phyloP scores from a whole-genome alignment of 2,797 vertebrate genomes.

The Lateolabrax maculatus region DNA sequence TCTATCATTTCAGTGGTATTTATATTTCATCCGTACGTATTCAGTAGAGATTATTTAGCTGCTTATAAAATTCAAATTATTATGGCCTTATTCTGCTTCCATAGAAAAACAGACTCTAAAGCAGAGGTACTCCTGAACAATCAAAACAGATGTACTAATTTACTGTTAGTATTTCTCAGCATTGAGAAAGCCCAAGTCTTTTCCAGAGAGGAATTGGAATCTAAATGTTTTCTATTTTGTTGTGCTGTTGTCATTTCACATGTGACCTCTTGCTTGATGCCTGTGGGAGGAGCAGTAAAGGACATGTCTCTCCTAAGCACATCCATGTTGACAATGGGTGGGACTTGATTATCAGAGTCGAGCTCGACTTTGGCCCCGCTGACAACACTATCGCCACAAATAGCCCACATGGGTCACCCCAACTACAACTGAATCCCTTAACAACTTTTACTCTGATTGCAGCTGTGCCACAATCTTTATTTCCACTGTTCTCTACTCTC shows the following conservation, averaged over 20 bases:
- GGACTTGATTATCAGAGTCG: conserved; percentile 34
- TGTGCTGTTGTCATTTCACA: conserved; percentile 12
- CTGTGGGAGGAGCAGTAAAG: conserved; percentile 15
- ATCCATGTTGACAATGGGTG: conserved; percentile 47
- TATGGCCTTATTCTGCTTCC: background rate
- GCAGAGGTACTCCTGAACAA: background rate
- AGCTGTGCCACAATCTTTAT: conserved; percentile 70
- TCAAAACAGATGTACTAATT: conserved; percentile 21
- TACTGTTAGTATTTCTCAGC: conserved; percentile 10
- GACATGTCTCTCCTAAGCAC: conserved; percentile 29
- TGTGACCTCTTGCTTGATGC: conserved; percentile 11
- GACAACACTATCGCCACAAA: conserved; percentile 60
- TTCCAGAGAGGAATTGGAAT: conserved; percentile 34
- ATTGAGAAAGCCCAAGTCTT: background rate
- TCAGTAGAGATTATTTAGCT: background rate
- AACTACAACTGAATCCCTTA: conserved; percentile 49
- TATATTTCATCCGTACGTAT: background rate
- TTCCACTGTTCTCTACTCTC: conserved; percentile 69
- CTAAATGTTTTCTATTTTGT: conserved; percentile 43
- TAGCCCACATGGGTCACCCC: conserved; percentile 37
- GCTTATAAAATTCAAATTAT: background rate
- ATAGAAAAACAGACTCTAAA: background rate
- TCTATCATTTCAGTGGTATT: background rate
- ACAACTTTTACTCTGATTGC: conserved; percentile 48
- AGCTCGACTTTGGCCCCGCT: conserved; percentile 55